A percentile compares a stretch with the other conserved stretches of the same genome.
Conservation (phyloP, 2,888 invertebrate genomes). For the Aromia moschata region DNA sequence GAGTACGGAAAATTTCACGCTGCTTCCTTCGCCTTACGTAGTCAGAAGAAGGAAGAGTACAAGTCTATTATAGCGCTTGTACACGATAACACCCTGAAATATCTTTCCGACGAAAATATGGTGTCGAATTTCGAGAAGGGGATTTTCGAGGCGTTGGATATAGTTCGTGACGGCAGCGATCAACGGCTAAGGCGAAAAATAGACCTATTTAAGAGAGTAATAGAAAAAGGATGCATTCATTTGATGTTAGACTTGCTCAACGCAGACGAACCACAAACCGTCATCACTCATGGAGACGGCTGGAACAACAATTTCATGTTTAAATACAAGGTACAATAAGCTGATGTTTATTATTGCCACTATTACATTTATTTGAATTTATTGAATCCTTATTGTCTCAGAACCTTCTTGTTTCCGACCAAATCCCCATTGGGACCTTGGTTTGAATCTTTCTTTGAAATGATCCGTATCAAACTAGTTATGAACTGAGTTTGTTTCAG, state of each 20-base stretch:
- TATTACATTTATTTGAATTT: too few relatives aligned
- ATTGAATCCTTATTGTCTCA: too few relatives aligned
- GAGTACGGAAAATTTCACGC: constrained; percentile 40
- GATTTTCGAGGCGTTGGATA: background rate
- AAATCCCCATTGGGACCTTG: too few relatives aligned
- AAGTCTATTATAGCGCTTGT: constrained; percentile 1
- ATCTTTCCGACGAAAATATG: too few relatives aligned
- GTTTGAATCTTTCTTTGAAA: too few relatives aligned
- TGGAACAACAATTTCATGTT: constrained; percentile 55
- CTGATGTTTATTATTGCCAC: too few relatives aligned
- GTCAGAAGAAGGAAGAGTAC: constrained; percentile 30
- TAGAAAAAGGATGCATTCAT: background rate
- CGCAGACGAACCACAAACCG: constrained; percentile 33
- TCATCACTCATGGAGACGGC: constrained; percentile 51
- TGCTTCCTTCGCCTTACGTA: constrained; percentile 36
- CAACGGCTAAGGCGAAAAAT: constrained; percentile 12
- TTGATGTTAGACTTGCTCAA: constrained; percentile 27
- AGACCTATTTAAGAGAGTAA: constrained; percentile 11
- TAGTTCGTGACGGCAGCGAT: background rate
- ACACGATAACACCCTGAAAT: too few relatives aligned
- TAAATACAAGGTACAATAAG: constrained; percentile 45
- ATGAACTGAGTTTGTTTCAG: too few relatives aligned
- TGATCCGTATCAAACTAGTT: too few relatives aligned
- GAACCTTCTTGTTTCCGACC: too few relatives aligned
- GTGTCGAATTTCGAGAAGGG: background rate